Base-by-base conservation (phyloP, 2,797 vertebrate species). In the Gymnothorax reevesii region DNA sequence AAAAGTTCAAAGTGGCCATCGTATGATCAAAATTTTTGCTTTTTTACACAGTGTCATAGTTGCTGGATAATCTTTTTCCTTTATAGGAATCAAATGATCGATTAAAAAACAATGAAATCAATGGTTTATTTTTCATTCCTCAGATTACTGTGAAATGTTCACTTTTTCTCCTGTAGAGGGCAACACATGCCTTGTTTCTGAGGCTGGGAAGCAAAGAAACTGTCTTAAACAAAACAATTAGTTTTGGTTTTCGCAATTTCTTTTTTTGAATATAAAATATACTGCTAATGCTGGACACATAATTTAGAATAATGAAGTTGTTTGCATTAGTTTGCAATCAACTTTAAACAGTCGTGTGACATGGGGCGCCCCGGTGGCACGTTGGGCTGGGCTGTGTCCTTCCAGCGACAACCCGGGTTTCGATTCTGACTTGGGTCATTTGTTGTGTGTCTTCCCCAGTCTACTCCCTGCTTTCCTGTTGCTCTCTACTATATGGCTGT, bases 111-210 rank as follows among this genome's bases (percentile, higher is more conserved):
- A 1, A 42, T 7, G 25, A 69, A 69, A 69, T 7, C 64, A n/a
- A 25, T n/a, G 64, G 8, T 69, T 10, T 7, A 25, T 22, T 69
- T 69, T 69, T 25, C 64, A 69, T 69, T 69, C 22, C 64, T 25
- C 7, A 69, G 64, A 69, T 69, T 20, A 25, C 64, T 25, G 22
- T 25, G 7, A 69, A 69, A 69, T 22, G 64, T 69, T n/a, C 64
- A 69, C 64, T 42, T 42, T 55, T 80, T n/a, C 22, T 80, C 77
- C 52, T 54, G 52, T 55, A 80, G 77, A 80, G 77, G 42, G 77
- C 77, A 80, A 6, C 77, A 55, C 22, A 5, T 55, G 17, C 77
- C 49, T 80, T 20, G 15, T 17, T 33, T 77, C 27, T 42, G 25
- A 73, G 27, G 71, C 17, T 64, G 25, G 9, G 1, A 75, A 49